A percentile compares a stretch with the other conserved stretches of the same genome.
Conservation (phyloP, 1,140 invertebrate genomes). For the Bombus sibiricus region DNA sequence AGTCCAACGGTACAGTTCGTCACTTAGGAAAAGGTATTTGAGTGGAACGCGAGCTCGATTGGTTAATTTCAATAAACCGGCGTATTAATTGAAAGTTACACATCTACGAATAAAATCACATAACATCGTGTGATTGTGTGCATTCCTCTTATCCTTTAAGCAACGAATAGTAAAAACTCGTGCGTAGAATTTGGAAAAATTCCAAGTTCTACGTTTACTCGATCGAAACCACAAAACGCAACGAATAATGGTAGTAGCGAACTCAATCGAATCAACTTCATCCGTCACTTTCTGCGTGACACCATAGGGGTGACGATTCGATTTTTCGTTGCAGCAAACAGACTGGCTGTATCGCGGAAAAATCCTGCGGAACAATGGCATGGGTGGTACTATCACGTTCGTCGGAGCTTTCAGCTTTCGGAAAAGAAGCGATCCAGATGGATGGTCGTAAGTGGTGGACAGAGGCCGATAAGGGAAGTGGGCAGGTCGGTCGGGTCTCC, state of each 20-base stretch:
- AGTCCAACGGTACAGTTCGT: background rate
- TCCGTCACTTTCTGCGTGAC: background rate
- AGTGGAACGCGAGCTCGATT: background rate
- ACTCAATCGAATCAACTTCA: background rate
- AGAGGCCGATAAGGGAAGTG: constrained; percentile 77
- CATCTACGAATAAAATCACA: background rate
- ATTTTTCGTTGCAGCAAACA: background rate
- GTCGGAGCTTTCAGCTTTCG: constrained; percentile 45
- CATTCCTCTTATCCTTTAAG: no score
- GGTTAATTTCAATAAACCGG: background rate
- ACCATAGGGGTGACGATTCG: background rate
- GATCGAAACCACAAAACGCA: background rate
- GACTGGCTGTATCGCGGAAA: constrained; percentile 64
- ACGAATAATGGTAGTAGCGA: background rate
- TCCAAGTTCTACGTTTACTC: background rate
- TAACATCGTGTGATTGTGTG: no score
- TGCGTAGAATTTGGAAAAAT: no score
- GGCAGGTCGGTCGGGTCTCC: constrained; percentile 32
- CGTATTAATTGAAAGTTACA: background rate
- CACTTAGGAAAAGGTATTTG: background rate
- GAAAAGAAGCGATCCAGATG: constrained; percentile 77
- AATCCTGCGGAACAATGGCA: constrained; percentile 58
- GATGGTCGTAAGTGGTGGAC: constrained; percentile 80
- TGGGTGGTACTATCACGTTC: constrained; percentile 46
- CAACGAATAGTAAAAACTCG: background rate